phyloP scores from a whole-genome alignment of 2,113 vertebrate genomes.

The Nettapus auritus region DNA sequence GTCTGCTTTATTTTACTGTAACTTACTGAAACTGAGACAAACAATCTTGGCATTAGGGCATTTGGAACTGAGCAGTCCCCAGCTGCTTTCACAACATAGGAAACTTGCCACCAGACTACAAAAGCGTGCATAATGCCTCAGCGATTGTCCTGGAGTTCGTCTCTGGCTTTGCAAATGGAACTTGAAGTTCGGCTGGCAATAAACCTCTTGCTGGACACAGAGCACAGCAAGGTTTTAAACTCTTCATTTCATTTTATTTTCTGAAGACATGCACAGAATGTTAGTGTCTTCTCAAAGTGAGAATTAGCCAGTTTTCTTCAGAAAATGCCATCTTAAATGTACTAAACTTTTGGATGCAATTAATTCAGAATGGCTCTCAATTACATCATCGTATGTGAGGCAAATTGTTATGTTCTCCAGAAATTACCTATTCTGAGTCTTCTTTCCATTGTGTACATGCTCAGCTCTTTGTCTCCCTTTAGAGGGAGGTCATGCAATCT shows the following conservation, averaged over 20 bases:
- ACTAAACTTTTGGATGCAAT: neutral
- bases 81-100: slow-evolving; percentile 41
- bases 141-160: neutral
- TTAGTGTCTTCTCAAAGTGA: neutral
- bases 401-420: neutral
- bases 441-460: neutral
- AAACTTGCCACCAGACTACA: slow-evolving; percentile 30
- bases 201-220: neutral
- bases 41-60: slow-evolving; percentile 11
- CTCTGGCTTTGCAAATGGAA: slow-evolving; percentile 36
- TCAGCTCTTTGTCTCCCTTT: neutral
- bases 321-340: neutral
- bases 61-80: slow-evolving; percentile 25
- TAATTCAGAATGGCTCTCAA: neutral
- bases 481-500: neutral
- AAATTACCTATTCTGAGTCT: neutral
- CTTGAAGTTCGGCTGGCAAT: neutral
- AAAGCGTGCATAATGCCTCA: slow-evolving; percentile 36
- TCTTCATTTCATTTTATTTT: neutral
- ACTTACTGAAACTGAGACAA: slow-evolving; percentile 51
- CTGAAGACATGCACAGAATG: neutral
- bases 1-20: neutral
- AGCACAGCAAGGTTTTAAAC: neutral
- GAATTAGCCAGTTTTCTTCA: neutral
- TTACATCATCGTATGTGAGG: neutral